phyloP scores from a whole-genome alignment of 1,140 invertebrate genomes.

The Danaus plexippus region DNA sequence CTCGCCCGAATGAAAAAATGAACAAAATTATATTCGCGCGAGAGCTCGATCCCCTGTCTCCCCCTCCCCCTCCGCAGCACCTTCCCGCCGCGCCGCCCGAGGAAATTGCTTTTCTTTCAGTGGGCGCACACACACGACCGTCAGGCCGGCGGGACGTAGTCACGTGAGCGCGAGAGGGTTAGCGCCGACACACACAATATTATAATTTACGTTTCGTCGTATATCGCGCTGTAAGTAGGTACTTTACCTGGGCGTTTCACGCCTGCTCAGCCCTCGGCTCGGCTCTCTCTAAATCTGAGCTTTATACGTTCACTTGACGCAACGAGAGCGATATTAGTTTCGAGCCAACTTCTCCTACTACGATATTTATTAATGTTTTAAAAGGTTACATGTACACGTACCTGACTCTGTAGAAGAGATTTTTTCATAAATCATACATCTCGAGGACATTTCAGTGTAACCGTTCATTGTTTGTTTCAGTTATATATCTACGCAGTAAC shows the following conservation, averaged over 20 bases:
- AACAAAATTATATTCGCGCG: conserved; percentile 71
- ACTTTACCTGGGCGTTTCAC: conserved; percentile 67
- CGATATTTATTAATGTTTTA: conserved; percentile 65
- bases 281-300: conserved; percentile 67
- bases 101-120: conserved; percentile 71
- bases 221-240: conserved; percentile 69
- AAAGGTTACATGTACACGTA: conserved; percentile 12
- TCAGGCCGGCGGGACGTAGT: conserved; percentile 21
- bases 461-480: no score
- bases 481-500: no score
- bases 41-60: conserved; percentile 44
- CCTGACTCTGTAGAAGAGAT: conserved; percentile 8
- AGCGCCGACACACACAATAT: conserved; percentile 66
- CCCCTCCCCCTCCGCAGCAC: conserved; percentile 31
- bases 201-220: conserved; percentile 70
- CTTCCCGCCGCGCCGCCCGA: conserved; percentile 44
- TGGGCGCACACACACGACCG: conserved; percentile 54
- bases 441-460: no score
- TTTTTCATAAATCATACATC: no score
- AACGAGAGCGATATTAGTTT: conserved; percentile 69
- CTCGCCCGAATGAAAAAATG: conserved; percentile 70
- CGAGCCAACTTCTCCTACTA: conserved; percentile 63
- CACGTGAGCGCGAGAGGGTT: conserved; percentile 57
- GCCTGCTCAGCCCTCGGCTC: conserved; percentile 61
- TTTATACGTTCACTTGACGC: conserved; percentile 71